Evolutionary conservation across 2,113 vertebrate species (phyloP), one percentile per base, ranked within the genome.

Genomic region (Glaucidium brasilianum): DNA sequence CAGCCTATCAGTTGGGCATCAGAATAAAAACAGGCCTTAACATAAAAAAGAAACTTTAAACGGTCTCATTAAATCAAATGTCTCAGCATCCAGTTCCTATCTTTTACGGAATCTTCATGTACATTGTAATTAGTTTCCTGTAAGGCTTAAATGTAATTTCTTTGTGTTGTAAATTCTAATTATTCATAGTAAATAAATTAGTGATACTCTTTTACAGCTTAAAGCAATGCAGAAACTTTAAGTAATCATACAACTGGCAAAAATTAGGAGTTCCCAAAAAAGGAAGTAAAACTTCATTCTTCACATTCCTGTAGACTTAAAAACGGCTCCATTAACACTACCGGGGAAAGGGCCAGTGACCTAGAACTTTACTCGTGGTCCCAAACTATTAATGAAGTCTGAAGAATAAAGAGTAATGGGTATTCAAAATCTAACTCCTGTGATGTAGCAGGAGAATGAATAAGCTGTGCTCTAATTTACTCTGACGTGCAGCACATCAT

Each of bases 171-270:
- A 94, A 95, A 94, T 96, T 89, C 91, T 78, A 81, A 89, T 92
- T 94, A 91, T 94, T 95, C 91, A 82, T 87, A 91, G 91, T 59
- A 97, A 96, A 96, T 96, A 95, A 96, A 95, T 94, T 91, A 96
- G 87, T 43, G 49, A 78, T 92, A 94, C 71, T 83, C 78, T 60
- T 88, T 76, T 88, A 92, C 71, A 64, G 66, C 76, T 95, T 80
- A 80, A 88, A 96, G 83, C 63, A 95, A 81, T 77, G 92, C 72
- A 96, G 72, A 94, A 94, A 78, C 79, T 79, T 94, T 73, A 95
- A 96, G 75, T 25, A 97, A 94, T 96, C 13, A 35, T 76, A 89
- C 85, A 93, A 97, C 92, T 88, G 81, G 93, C 92, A 94, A 96
- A 97, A 97, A 95, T 85, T 90, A 97, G 74, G 62, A 93, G 85